phyloP scores from a whole-genome alignment of 2,113 vertebrate species.

The Canis aureus region DNA sequence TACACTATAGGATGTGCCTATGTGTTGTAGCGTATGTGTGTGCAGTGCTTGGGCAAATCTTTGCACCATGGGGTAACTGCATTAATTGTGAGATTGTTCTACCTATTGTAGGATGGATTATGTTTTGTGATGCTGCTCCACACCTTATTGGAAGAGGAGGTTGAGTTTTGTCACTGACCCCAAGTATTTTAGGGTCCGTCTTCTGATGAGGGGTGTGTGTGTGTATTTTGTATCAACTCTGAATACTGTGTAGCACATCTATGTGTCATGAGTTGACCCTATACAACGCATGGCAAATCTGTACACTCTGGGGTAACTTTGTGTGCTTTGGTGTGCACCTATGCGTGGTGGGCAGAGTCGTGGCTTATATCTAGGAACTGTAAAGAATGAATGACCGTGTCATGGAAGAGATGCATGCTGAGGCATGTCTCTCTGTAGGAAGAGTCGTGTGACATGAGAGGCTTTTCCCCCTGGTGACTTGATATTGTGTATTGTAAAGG shows the following conservation, averaged over 20 bases:
- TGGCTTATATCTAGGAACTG: background rate
- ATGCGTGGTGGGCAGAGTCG: background rate
- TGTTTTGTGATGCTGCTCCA: background rate
- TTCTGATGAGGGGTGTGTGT: background rate
- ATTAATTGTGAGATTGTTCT: background rate
- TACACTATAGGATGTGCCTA: background rate
- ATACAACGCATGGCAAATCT: background rate
- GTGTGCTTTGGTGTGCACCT: background rate
- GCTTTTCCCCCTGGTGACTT: background rate
- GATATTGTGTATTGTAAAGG: background rate
- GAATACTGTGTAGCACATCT: background rate
- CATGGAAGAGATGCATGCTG: background rate
- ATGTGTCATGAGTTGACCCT: background rate
- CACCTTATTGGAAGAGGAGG: background rate
- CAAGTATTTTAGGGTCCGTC: background rate
- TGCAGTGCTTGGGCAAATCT: background rate
- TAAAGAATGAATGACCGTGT: background rate
- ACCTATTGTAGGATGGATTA: background rate
- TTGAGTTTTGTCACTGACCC: background rate
- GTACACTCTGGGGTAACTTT: background rate
- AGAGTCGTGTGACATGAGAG: background rate
- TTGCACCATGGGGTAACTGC: background rate
- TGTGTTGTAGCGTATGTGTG: background rate
- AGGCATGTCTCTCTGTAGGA: background rate
- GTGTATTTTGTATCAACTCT: background rate